These are phyloP conservation scores for Lacerta agilis DNA, from an alignment of 2,797 vertebrate genomes.

Conservation along the genomic window DNA sequence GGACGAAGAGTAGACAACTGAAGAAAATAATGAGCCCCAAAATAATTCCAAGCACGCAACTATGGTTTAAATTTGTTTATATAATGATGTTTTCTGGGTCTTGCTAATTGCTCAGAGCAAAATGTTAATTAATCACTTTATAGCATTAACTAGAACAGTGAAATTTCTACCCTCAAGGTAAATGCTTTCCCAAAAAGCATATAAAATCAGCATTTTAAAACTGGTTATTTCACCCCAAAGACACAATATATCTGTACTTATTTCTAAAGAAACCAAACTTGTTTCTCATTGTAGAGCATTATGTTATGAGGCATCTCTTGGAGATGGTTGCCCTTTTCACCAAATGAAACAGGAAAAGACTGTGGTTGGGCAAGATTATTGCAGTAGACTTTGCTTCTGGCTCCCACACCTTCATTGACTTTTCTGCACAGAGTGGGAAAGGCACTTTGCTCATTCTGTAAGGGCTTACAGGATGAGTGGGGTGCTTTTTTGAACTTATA, in stretches of 20 bases:
- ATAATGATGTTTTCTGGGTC: neutral
- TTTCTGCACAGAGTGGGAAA: neutral
- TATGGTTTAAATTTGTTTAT: constrained; percentile 26
- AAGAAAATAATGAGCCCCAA: neutral
- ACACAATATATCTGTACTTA: neutral
- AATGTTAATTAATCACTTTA: constrained; percentile 19
- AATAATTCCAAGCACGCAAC: constrained; percentile 22
- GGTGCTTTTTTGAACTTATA: no score
- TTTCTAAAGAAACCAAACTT: neutral
- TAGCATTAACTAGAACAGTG: neutral
- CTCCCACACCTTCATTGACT: neutral
- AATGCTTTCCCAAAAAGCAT: neutral
- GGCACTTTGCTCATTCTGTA: no score
- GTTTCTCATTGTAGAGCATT: neutral
- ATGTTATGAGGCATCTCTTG: neutral
- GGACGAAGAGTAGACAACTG: neutral
- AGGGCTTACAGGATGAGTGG: no score
- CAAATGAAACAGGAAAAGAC: neutral
- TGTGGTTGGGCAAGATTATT: no score
- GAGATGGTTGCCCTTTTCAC: neutral
- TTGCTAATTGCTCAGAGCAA: neutral
- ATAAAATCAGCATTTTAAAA: neutral
- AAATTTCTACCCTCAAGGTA: neutral
- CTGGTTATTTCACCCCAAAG: neutral
- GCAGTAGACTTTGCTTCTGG: neutral